Base-by-base conservation (phyloP, 2,797 vertebrate genomes). In the Botia kubotai region DNA sequence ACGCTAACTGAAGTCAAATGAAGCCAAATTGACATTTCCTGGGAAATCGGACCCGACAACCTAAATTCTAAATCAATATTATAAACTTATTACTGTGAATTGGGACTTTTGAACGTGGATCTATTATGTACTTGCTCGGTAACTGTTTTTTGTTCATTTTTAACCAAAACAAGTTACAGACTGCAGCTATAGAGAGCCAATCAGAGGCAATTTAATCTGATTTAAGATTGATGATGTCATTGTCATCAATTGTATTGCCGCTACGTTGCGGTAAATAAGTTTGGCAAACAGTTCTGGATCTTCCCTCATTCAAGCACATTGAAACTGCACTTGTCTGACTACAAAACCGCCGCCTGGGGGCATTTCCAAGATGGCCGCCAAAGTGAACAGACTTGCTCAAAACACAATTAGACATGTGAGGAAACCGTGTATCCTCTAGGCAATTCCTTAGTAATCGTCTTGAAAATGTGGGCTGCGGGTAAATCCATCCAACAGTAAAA, bases 301-400 rank as follows among this genome's bases (percentile, higher is more conserved):
- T 26, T 57, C 26, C 21, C 57, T 1, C 1, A 26, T 60, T 57
- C 3, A 60, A 26, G 57, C 14, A 26, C 2, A 23, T 26, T 3
- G 19, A 19, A 23, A 58, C 19, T 58, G 19, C 11, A 58, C 55
- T 6, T 12, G 57, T 1, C 7, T 63, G 26, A 33, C 26, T 8
- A 33, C 21, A 60, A 63, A 63, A 63, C 23, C 6, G 60, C 14
- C 33, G 26, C 60, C 60, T 7, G 26, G 8, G 26, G 60, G 60
- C 2, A 1, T 63, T 63, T 63, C 14, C 60, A 63, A 63, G 60
- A 63, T 63, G 26, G 60, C 58, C 4, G 23, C 58, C 58, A 8
- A 48, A 58, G 14, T 58, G 75, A 48, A 77, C 52, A 26, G 10
- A 39, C 52, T 55, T 16, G n/a, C 36, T 46, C 65, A 60, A 46